Evolutionary conservation across 2,888 invertebrate genomes (phyloP).

Genomic region (Synergus gifuensis): DNA sequence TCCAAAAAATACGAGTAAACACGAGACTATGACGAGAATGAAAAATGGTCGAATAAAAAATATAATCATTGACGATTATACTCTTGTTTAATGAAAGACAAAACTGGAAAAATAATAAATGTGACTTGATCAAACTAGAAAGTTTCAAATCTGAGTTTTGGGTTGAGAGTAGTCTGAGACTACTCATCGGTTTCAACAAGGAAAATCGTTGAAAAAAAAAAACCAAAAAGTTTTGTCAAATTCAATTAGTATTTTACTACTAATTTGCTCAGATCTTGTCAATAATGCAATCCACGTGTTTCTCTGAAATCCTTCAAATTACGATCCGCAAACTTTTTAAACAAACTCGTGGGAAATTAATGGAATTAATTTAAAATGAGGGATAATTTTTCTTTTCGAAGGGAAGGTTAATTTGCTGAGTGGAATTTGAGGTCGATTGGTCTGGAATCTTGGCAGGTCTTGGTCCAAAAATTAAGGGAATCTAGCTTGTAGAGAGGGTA

Average conservation of each 20-base stretch:
- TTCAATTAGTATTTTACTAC: no score
- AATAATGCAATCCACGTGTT: no score
- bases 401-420: neutral
- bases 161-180: no score
- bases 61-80: neutral
- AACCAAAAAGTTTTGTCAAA: no score
- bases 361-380: neutral
- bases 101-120: no score
- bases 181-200: neutral
- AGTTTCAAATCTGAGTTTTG: no score
- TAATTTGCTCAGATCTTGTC: no score
- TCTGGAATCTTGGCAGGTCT: neutral
- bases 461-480: constrained; percentile 1
- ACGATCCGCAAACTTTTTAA: neutral
- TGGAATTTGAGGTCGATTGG: constrained; percentile 1
- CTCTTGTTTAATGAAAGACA: neutral
- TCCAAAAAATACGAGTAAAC: constrained; percentile 6
- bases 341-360: neutral
- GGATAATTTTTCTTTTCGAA: neutral
- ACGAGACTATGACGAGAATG: neutral
- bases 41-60: neutral
- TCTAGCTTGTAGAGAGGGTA: neutral
- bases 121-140: no score
- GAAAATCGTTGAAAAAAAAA: neutral
- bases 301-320: no score